Evolutionary conservation across 2,113 vertebrate species (phyloP), one percentile per base, ranked within the genome.

Genomic region (Erpornis zantholeuca): DNA sequence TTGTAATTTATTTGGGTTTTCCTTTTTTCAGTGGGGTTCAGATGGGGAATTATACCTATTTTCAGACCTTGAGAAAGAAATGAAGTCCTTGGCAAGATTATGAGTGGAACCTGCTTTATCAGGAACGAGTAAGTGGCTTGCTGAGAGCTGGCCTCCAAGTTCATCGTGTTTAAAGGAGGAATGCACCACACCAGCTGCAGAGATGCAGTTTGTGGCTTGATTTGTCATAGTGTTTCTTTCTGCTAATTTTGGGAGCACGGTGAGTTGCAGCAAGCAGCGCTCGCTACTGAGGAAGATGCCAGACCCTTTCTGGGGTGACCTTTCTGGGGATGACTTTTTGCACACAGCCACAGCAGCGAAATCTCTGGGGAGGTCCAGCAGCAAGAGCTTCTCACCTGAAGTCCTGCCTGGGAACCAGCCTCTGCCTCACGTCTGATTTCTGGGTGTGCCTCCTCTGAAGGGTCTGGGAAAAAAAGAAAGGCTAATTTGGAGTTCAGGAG

Each of bases 341-440:
- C 12, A 20, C 0, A 3, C 1, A 9, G 52, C 47, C 11, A 8
- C 25, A 59, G 60, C 25, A 57, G n/a, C 2, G 1, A 12, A 69
- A 65, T 52, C 36, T 61, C 35, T 2, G 3, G 15, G 14, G 56
- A 83, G 12, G 33, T 21, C 28, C 20, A 57, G 56, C 23, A 29
- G 50, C 0, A 5, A 50, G 64, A 82, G 24, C 66, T 92, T 25
- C 87, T 91, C 59, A 59, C 71, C 63, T 61, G 72, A 68, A n/a
- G 42, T 52, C 29, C 76, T 82, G 25, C 79, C 65, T 96, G 91
- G 78, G 93, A 91, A 89, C 54, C 86, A 81, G 44, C 56, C 25
- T 64, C 45, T 78, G 76, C 59, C 38, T 92, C 40, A 7, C 0
- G 0, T 52, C 82, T 81, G 66, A 70, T 66, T 75, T 66, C 38